phyloP scores from a whole-genome alignment of 1,140 invertebrate genomes.

The Calliopsis andreniformis region DNA sequence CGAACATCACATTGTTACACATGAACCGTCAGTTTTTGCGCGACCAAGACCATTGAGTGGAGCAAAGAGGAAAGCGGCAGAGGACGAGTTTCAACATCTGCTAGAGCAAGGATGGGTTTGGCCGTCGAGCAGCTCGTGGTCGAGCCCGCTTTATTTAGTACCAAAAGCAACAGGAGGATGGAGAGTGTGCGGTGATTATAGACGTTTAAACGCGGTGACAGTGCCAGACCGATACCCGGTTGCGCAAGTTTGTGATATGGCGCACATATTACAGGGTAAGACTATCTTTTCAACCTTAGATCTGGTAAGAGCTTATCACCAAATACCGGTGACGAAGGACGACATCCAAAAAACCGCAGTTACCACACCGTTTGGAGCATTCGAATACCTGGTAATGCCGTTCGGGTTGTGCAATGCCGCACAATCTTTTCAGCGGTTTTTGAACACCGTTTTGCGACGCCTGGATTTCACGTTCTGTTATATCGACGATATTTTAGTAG shows the following conservation, averaged over 20 bases:
- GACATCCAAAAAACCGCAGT: background rate
- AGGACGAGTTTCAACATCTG: constrained; percentile 7
- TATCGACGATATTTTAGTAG: too few species aligned
- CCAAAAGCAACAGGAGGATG: background rate
- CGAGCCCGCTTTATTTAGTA: constrained; percentile 13
- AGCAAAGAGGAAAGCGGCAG: constrained; percentile 7
- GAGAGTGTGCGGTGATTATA: constrained; percentile 28
- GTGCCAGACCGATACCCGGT: background rate
- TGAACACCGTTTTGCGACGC: too few species aligned
- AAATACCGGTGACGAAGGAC: background rate
- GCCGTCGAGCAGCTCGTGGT: background rate
- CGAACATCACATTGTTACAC: background rate
- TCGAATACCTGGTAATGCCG: too few species aligned
- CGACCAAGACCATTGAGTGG: constrained; percentile 1
- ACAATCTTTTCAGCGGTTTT: too few species aligned
- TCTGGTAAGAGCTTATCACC: background rate
- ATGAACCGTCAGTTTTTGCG: background rate
- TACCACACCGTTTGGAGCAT: too few species aligned
- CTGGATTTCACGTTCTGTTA: too few species aligned
- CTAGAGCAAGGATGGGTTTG: constrained; percentile 14
- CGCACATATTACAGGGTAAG: background rate
- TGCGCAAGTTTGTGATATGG: background rate
- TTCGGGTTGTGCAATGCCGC: too few species aligned
- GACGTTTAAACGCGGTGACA: background rate
- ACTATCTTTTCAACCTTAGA: background rate